Percentiles rank a stretch among this genome's conserved stretches.
phyloP scores from a whole-genome alignment of 2,797 vertebrate genomes.

The Propithecus deckenii region DNA sequence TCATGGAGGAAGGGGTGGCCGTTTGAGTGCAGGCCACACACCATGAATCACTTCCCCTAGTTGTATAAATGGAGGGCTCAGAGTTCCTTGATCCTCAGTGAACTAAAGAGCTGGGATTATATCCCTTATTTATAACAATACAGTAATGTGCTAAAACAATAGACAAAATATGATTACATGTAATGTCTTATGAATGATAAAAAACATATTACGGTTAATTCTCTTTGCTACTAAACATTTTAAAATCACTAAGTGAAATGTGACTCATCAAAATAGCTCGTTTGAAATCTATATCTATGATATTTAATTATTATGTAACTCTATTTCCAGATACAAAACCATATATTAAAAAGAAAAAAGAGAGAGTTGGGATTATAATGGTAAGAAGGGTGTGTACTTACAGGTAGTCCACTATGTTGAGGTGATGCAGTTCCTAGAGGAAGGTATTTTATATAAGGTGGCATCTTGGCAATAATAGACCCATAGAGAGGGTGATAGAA shows the following conservation, averaged over 20 bases:
- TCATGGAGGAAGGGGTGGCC: conserved; percentile 93
- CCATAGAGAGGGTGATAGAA: conserved; percentile 96
- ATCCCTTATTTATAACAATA: conserved; percentile 59
- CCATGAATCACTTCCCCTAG: conserved; percentile 97
- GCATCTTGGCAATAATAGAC: conserved; percentile 95
- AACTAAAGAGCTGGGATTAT: conserved; percentile 96
- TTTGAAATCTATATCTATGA: no score
- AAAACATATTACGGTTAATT: no score
- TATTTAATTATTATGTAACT: no score
- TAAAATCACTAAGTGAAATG: no score
- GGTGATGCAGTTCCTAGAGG: conserved; percentile 93
- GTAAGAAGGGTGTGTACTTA: conserved; percentile 93
- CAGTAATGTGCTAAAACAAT: no score
- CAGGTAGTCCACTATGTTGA: conserved; percentile 94
- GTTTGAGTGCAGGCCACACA: conserved; percentile 96
- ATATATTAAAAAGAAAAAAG: no score
- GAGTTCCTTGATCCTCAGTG: conserved; percentile 97
- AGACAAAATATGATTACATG: no score
- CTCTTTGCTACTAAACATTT: no score
- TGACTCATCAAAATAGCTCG: no score
- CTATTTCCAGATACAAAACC: no score
- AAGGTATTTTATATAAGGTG: conserved; percentile 97
- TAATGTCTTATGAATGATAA: no score
- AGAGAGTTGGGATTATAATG: conserved; percentile 94
- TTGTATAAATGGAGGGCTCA: conserved; percentile 97